Percentiles rank a stretch among this genome's conserved stretches.
phyloP scores from a whole-genome alignment of 2,888 invertebrate genomes.

The Meganola albula region DNA sequence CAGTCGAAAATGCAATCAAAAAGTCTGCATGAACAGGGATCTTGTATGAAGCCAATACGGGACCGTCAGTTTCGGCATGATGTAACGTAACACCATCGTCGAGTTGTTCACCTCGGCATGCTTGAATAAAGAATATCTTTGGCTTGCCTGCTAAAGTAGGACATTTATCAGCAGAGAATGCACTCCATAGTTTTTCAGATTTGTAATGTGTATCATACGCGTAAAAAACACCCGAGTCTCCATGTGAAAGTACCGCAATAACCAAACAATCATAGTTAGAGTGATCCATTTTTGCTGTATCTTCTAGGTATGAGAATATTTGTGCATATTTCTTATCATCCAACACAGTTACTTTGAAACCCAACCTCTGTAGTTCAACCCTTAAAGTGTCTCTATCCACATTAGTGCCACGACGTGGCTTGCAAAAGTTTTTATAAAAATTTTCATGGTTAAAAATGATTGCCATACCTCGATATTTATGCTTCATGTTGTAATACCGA shows the following conservation, averaged over 20 bases:
- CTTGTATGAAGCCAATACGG: slow-evolving; percentile 82
- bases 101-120: slow-evolving; percentile 93
- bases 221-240: slow-evolving; percentile 91
- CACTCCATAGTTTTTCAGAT: slow-evolving; percentile 86
- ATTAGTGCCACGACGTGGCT: slow-evolving; percentile 89
- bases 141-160: slow-evolving; percentile 92
- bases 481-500: slow-evolving; percentile 94
- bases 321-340: slow-evolving; percentile 83
- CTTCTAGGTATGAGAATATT: slow-evolving; percentile 79
- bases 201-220: slow-evolving; percentile 90
- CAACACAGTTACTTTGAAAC: slow-evolving; percentile 83
- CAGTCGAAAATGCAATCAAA: slow-evolving; percentile 96
- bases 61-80: slow-evolving; percentile 86
- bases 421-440: slow-evolving; percentile 83
- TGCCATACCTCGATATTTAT: slow-evolving; percentile 87
- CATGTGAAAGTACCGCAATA: slow-evolving; percentile 91
- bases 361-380: slow-evolving; percentile 79
- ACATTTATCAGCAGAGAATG: slow-evolving; percentile 88
- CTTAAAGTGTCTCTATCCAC: slow-evolving; percentile 87
- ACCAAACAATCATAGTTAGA: slow-evolving; percentile 89
- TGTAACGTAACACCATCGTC: slow-evolving; percentile 84
- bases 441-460: slow-evolving; percentile 93
- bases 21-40: slow-evolving; percentile 96
- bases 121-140: slow-evolving; percentile 86
- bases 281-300: slow-evolving; percentile 86